Evolutionary conservation across 35 echinoderm and acorn worm species (phyloP).

Genomic region (Anneissia japonica): DNA sequence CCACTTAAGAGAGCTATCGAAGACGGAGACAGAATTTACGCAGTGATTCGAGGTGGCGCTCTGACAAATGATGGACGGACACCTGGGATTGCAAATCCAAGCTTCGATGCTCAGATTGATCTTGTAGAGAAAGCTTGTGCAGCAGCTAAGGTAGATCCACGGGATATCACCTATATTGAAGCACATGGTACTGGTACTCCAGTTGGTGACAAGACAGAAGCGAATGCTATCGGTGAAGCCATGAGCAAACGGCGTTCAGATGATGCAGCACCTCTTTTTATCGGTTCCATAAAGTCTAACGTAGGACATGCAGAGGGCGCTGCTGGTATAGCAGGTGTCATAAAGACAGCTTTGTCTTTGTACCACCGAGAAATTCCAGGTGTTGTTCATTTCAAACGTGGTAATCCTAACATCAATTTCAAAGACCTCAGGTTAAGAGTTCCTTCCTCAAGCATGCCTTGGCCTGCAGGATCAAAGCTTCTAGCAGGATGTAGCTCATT

Average conservation of each 20-base stretch:
- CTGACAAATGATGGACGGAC: conserved; percentile 43
- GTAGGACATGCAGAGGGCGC: conserved; percentile 12
- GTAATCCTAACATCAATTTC: conserved; percentile 14
- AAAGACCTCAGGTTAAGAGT: conserved; percentile 11
- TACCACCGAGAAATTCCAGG: background rate
- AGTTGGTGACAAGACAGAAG: conserved; percentile 28
- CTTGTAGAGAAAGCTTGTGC: conserved; percentile 11
- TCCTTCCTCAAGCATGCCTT: conserved; percentile 18
- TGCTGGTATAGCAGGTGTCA: conserved; percentile 45
- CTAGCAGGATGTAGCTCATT: conserved; percentile 59
- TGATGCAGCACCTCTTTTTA: background rate
- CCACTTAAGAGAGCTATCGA: conserved; percentile 23
- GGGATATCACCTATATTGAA: conserved; percentile 23
- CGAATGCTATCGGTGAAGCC: conserved; percentile 14
- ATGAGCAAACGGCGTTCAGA: background rate
- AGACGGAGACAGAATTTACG: conserved; percentile 47
- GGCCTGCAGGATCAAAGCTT: conserved; percentile 20
- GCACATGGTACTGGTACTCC: conserved; percentile 43
- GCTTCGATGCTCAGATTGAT: conserved; percentile 2
- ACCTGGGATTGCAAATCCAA: conserved; percentile 29
- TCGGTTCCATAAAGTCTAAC: conserved; percentile 7
- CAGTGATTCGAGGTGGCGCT: conserved; percentile 56
- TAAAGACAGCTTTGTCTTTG: background rate
- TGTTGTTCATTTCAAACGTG: conserved; percentile 15
- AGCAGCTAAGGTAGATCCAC: conserved; percentile 5